Percentiles rank a stretch among this genome's conserved stretches.
Evolutionary conservation across 2,888 invertebrate species (phyloP).

Genomic region (Polydrusus cervinus): DNA sequence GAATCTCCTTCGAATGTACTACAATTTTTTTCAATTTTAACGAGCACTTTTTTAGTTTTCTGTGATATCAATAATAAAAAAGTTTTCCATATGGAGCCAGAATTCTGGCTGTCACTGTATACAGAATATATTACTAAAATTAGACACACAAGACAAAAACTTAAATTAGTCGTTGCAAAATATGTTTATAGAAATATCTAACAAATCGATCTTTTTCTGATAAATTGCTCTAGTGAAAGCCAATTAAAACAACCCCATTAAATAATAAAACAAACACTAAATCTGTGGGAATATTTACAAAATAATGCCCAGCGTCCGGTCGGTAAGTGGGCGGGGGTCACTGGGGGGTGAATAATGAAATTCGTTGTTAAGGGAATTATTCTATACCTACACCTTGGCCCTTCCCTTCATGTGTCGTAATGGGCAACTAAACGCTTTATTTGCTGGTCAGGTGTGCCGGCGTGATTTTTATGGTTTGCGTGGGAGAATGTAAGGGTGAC

Average conservation of each 20-base stretch:
- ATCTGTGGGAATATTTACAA: constrained; percentile 49
- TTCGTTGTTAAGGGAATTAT: constrained; percentile 49
- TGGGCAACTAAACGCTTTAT: constrained; percentile 43
- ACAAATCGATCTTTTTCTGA: too few species aligned
- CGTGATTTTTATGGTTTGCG: constrained; percentile 46
- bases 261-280: not conserved
- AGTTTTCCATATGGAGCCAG: too few species aligned
- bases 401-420: constrained; percentile 22
- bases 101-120: too few species aligned
- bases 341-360: constrained; percentile 54
- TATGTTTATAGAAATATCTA: too few species aligned
- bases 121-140: too few species aligned
- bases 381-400: constrained; percentile 28
- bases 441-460: constrained; percentile 44
- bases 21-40: too few species aligned
- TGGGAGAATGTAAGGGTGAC: constrained; percentile 38
- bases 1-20: too few species aligned
- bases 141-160: too few species aligned
- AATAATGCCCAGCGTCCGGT: constrained; percentile 53
- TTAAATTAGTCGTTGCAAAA: too few species aligned
- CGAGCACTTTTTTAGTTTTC: too few species aligned
- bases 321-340: constrained; percentile 48
- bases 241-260: constrained; percentile 8
- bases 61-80: too few species aligned
- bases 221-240: not conserved